Evolutionary conservation across 2,797 vertebrate species (phyloP).

Genomic region (Melanotaenia nigrans): DNA sequence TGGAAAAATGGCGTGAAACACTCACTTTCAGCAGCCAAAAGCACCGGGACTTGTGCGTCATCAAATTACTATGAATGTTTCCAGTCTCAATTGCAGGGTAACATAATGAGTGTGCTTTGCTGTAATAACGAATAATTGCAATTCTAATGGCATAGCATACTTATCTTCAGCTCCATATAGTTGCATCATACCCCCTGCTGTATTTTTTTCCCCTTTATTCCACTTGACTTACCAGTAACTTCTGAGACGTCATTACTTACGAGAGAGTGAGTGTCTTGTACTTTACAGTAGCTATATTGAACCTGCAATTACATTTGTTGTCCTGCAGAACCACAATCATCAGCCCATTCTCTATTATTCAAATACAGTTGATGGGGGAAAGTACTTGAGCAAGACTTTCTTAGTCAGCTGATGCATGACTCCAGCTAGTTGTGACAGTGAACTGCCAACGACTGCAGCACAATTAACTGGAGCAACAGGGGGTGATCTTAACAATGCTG

Average conservation of each 20-base stretch:
- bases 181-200: slow-evolving; percentile 57
- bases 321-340: slow-evolving; percentile 32
- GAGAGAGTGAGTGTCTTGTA: slow-evolving; percentile 37
- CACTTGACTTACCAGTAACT: slow-evolving; percentile 51
- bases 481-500: slow-evolving; percentile 72
- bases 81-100: slow-evolving; percentile 78
- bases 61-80: slow-evolving; percentile 74
- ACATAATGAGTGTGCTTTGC: slow-evolving; percentile 76
- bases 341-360: slow-evolving; percentile 39
- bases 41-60: slow-evolving; percentile 73
- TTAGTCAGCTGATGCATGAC: slow-evolving; percentile 46
- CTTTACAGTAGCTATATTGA: slow-evolving; percentile 26
- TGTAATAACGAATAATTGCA: slow-evolving; percentile 77
- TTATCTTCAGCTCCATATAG: slow-evolving; percentile 49
- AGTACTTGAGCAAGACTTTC: slow-evolving; percentile 38
- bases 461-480: slow-evolving; percentile 77
- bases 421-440: slow-evolving; percentile 55
- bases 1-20: slow-evolving; percentile 63
- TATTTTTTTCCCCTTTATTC: slow-evolving; percentile 2
- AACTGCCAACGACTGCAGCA: slow-evolving; percentile 65
- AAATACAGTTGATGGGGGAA: slow-evolving; percentile 34
- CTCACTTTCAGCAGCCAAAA: slow-evolving; percentile 64
- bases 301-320: slow-evolving; percentile 48
- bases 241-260: slow-evolving; percentile 32
- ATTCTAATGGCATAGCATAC: slow-evolving; percentile 71